Base-by-base conservation (phyloP, 2,797 vertebrate genomes). In the Manis pentadactyla region DNA sequence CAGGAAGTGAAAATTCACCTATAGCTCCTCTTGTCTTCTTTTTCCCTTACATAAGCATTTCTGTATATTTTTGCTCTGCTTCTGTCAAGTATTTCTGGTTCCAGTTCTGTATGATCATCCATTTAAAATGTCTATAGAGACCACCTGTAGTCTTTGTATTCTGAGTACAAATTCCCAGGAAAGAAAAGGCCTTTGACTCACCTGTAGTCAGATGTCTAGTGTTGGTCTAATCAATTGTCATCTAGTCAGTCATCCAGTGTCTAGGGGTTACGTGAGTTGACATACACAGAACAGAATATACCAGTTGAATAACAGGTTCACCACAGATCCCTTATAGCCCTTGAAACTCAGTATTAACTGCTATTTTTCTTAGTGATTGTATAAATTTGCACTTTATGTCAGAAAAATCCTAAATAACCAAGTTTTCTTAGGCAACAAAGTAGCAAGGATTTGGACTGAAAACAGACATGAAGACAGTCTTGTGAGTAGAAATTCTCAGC, bases 351-450 rank as follows among this genome's bases (percentile, higher is more conserved):
- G 6, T 86, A 84, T 51, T 68, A 71, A 53, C 6, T 74, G 13
- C 4, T 59, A 15, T 49, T 85, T 95, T 96, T 89, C 63, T 77
- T 34, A 1, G 85, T 39, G 81, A 23, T 73, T 92, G 5, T 53
- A 34, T 74, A 73, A n/a, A 85, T 86, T 53, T 90, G 23, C 75
- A 59, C 46, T 87, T 93, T 79, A 14, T 61, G 29, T 83, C 23
- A 95, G 21, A 18, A 92, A 84, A 92, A 31, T 92, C 10, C 34
- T 93, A 96, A 96, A 91, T 90, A 91, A 49, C n/a, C 19, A 82
- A 78, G 0, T 13, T 96, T 93, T 90, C 37, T 90, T 51, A 84
- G 46, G 5, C 55, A 94, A 83, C n/a, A 69, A 82, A 57, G 10
- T 64, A 88, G 19, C 17, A 93, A 15, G 9, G 46, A 89, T 94